Evolutionary conservation across 2,113 vertebrate genomes (phyloP).

Genomic region (Neomonachus schauinslandi): DNA sequence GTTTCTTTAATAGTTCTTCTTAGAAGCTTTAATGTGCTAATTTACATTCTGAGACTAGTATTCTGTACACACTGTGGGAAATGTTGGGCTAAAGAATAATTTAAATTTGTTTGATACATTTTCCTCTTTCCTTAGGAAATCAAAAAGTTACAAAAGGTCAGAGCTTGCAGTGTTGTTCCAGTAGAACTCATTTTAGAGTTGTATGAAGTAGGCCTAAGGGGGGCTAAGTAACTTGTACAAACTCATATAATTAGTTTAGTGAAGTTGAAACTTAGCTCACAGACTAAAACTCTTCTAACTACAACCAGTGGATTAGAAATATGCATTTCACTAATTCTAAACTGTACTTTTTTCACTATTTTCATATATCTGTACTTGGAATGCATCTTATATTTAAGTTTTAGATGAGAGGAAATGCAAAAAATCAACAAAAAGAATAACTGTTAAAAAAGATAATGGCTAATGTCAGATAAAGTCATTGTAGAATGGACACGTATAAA

Average conservation of each 20-base stretch:
- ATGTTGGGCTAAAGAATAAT: neutral
- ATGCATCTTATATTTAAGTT: slow-evolving; percentile 35
- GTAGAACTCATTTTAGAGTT: neutral
- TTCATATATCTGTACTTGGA: neutral
- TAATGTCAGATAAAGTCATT: neutral
- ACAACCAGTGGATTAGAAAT: neutral
- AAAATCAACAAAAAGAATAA: slow-evolving; percentile 31
- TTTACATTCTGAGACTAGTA: neutral
- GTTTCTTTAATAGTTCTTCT: neutral
- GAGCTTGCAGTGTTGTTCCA: neutral
- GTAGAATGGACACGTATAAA: neutral
- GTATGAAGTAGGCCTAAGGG: neutral
- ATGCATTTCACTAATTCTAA: neutral
- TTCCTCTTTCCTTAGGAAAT: slow-evolving; percentile 12
- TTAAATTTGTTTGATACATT: neutral
- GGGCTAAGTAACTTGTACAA: neutral
- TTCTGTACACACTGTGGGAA: neutral
- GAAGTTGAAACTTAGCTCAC: neutral
- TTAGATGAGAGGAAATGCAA: slow-evolving; percentile 13
- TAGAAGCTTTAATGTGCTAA: neutral
- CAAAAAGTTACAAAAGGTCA: neutral
- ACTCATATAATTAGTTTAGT: neutral
- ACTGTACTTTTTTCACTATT: neutral
- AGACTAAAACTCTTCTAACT: neutral
- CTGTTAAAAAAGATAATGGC: neutral